Evolutionary conservation across 2,888 invertebrate genomes (phyloP).

Genomic region (Heliconius ethilla): DNA sequence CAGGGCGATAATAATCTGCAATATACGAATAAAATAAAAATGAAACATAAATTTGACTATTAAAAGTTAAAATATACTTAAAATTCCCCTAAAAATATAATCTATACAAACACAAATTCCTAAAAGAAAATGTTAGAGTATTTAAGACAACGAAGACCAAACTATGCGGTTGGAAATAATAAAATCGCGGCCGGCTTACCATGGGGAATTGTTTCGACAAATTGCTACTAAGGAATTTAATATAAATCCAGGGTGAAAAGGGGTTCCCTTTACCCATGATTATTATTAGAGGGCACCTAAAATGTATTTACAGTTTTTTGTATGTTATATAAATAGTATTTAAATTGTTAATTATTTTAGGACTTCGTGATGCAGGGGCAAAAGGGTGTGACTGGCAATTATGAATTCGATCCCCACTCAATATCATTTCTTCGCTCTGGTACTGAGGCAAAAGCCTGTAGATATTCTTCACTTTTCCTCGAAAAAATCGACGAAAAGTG

Average conservation of each 20-base stretch:
- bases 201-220: slow-evolving; percentile 72
- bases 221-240: slow-evolving; percentile 78
- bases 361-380: no score
- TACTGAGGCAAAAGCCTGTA: no score
- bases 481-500: no score
- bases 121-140: neutral
- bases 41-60: no score
- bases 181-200: slow-evolving; percentile 65
- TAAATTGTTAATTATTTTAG: neutral
- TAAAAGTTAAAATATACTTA: no score
- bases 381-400: no score
- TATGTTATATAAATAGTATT: neutral
- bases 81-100: slow-evolving; percentile 32
- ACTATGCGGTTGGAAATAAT: slow-evolving; percentile 55
- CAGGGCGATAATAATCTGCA: no score
- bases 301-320: neutral
- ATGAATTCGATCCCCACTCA: no score
- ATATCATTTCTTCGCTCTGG: no score
- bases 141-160: slow-evolving; percentile 19
- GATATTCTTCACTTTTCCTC: no score
- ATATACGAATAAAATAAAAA: no score
- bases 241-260: slow-evolving; percentile 78
- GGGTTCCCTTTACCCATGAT: slow-evolving; percentile 69
- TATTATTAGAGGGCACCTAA: slow-evolving; percentile 58
- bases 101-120: neutral